A percentile compares a stretch with the other conserved stretches of the same genome.
These are phyloP conservation scores for Pyxicephalus adspersus DNA, from an alignment of 2,113 vertebrate species.

Conservation along the genomic window DNA sequence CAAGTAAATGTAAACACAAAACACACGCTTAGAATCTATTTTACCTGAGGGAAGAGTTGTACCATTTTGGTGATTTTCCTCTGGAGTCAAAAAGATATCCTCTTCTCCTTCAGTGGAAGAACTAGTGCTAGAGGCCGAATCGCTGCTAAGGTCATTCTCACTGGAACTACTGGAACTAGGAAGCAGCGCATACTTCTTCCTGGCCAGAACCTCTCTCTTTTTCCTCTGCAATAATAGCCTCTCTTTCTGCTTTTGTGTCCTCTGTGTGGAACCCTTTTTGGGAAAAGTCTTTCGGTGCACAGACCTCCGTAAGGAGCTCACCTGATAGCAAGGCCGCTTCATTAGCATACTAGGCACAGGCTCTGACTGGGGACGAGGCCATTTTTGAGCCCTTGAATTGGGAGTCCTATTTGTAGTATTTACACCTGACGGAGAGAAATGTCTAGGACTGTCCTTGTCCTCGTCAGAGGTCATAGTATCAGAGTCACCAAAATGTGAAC, in stretches of 20 bases:
- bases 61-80: conserved; percentile 88
- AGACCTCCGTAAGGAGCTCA: conserved; percentile 74
- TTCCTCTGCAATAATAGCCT: conserved; percentile 92
- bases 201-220: conserved; percentile 90
- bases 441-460: conserved; percentile 77
- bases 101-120: conserved; percentile 93
- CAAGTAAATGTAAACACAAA: not conserved
- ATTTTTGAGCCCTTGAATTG: conserved; percentile 84
- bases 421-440: conserved; percentile 75
- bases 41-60: conserved; percentile 89
- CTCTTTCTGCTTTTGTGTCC: conserved; percentile 95
- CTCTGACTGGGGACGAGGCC: conserved; percentile 88
- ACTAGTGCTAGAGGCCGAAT: conserved; percentile 81
- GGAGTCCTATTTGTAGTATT: conserved; percentile 80
- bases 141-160: conserved; percentile 88
- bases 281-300: conserved; percentile 89
- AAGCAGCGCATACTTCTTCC: conserved; percentile 89
- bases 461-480: conserved; percentile 95
- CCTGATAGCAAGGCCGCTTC: conserved; percentile 89
- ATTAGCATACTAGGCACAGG: conserved; percentile 80
- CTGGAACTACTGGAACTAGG: conserved; percentile 97
- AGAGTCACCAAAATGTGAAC: conserved; percentile 93
- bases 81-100: conserved; percentile 87
- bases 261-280: conserved; percentile 84
- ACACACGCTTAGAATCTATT: not conserved